Percentiles rank a stretch among this genome's conserved stretches.
Evolutionary conservation across 2,797 vertebrate species (phyloP).

Genomic region (Rhinoraja longicauda): DNA sequence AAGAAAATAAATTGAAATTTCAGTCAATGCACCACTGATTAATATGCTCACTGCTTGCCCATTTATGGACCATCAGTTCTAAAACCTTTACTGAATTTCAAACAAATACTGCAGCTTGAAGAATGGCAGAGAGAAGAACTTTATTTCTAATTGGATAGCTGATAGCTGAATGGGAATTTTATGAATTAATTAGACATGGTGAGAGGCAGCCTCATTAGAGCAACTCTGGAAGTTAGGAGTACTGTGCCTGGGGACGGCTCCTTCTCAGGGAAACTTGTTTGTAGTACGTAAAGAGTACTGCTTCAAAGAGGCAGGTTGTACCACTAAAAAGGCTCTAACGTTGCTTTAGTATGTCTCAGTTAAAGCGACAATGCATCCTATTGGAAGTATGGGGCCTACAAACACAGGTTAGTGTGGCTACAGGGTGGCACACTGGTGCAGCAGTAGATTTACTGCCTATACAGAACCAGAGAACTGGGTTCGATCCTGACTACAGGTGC

Average conservation of each 20-base stretch:
- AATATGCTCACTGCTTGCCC: slow-evolving; percentile 35
- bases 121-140: neutral
- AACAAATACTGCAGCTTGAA: neutral
- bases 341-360: neutral
- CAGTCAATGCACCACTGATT: slow-evolving; percentile 25
- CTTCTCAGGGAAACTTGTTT: slow-evolving; percentile 10
- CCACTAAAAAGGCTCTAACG: neutral
- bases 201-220: slow-evolving; percentile 18
- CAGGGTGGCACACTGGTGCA: no score
- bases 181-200: slow-evolving; percentile 36
- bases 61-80: slow-evolving; percentile 32
- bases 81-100: slow-evolving; percentile 19
- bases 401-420: no score
- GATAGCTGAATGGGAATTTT: slow-evolving; percentile 33
- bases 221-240: slow-evolving; percentile 13
- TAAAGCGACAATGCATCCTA: neutral
- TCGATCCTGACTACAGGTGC: no score
- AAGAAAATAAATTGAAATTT: slow-evolving; percentile 37
- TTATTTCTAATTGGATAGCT: slow-evolving; percentile 32
- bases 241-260: neutral
- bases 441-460: no score
- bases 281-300: neutral
- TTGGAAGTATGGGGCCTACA: neutral
- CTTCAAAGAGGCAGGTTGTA: neutral
- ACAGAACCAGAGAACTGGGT: no score